Base-by-base conservation (phyloP, 2,797 vertebrate genomes). In the Galagoides demidoff region DNA sequence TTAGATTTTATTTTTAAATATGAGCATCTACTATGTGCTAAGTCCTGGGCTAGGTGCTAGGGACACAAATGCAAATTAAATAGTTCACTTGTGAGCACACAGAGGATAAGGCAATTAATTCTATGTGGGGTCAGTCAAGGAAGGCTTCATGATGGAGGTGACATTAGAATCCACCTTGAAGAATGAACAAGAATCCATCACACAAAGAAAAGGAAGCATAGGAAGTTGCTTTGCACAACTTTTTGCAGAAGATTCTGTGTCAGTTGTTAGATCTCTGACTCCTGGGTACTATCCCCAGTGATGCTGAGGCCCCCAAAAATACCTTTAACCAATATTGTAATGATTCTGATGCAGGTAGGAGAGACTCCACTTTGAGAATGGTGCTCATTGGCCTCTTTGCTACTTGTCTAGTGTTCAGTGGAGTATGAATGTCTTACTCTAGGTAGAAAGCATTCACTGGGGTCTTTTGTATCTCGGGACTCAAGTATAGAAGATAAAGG, bases 1-100 rank as follows among this genome's bases (percentile, higher is more conserved):
- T 52, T 88, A 37, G 86, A 59, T 82, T 94, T 95, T 73, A 84
- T 89, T 95, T 76, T 84, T 73, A 90, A 83, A 91, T 70, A 87
- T 2, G 12, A 87, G 34, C 59, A 29, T 61, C 66, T 84, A 57
- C n/a, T 66, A 31, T 29, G 16, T 52, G 70, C 43, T 92, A 45
- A 71, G 37, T 79, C 37, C n/a, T 85, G 61, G 86, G 52, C 1
- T 39, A 49, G 64, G 45, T 68, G 22, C 34, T 73, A 39, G 61
- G 61, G 57, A 70, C 43, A 79, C 74, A 83, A 45, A 71, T 79
- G 31, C 57, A 81, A 79, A 31, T 63, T 70, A 95, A 27, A 59
- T 5, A n/a, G 49, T 68, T 86, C 63, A 68, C 83, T 77, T 82
- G 34, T 78, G 64, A 63, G 11, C 43, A n/a, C 29, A 77, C n/a